Conservation (phyloP, 2,113 vertebrate species). For the Willisornis vidua region DNA sequence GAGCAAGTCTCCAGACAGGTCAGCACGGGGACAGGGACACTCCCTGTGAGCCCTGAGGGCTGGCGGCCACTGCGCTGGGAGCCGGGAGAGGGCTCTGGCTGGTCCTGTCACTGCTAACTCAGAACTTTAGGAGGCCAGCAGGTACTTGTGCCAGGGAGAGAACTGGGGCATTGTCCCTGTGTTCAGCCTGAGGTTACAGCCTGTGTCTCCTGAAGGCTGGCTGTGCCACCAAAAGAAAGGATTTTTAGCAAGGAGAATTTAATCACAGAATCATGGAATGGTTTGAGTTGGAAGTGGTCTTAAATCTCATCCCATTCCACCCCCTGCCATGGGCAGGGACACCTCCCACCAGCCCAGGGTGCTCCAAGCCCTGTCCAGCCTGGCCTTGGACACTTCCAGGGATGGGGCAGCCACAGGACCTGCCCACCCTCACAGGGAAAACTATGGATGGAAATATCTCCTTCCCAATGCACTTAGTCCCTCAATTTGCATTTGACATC, state of each 20-base stretch:
- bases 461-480: background rate
- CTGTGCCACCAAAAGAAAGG: background rate
- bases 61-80: fast-evolving
- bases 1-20: slow-evolving; percentile 97
- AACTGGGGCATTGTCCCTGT: background rate
- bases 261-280: background rate
- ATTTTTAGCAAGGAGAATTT: background rate
- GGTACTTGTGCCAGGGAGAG: background rate
- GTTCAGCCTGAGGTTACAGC: background rate
- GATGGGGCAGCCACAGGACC: background rate
- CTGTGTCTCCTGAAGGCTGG: background rate
- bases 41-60: background rate
- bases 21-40: background rate
- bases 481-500: background rate
- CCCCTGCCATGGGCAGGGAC: background rate
- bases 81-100: background rate
- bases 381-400: background rate
- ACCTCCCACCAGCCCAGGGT: background rate
- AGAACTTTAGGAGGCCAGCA: background rate
- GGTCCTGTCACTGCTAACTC: background rate
- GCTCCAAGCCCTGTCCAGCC: background rate
- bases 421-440: background rate
- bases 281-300: background rate
- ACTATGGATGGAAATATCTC: background rate
- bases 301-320: background rate